Evolutionary conservation across 2,888 invertebrate species (phyloP).

Genomic region (Thymelicus sylvestris): DNA sequence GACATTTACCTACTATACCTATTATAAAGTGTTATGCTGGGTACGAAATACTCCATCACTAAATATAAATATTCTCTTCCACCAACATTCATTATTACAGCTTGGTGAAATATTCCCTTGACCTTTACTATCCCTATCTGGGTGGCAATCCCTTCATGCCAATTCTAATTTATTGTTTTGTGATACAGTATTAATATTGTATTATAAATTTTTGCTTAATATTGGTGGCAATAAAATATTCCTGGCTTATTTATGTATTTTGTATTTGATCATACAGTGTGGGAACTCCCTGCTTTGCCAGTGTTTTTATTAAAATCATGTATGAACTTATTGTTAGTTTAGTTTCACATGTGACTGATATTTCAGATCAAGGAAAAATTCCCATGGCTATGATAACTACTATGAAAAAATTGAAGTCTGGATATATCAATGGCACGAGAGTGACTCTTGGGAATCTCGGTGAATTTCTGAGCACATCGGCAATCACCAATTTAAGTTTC

Average conservation of each 20-base stretch:
- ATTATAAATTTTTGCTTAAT: not conserved
- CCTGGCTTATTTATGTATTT: not conserved
- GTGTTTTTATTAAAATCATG: not conserved
- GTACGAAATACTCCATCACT: too few species aligned
- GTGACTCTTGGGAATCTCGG: constrained; percentile 97
- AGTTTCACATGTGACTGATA: not conserved
- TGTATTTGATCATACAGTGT: not conserved
- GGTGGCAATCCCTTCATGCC: not conserved
- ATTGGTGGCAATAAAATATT: not conserved
- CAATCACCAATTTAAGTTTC: constrained; percentile 98
- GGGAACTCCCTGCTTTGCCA: not conserved
- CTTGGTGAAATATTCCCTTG: not conserved
- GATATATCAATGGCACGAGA: constrained; percentile 99
- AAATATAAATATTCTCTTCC: not conserved
- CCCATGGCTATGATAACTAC: constrained; percentile 98
- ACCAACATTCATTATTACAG: not conserved
- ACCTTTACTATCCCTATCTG: not conserved
- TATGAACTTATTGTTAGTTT: too few species aligned
- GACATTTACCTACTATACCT: too few species aligned
- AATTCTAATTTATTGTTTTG: too few species aligned
- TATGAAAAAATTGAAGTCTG: constrained; percentile 98
- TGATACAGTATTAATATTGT: too few species aligned
- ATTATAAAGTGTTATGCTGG: too few species aligned
- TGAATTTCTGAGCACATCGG: constrained; percentile 98
- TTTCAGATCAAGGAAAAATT: constrained; percentile 94